Evolutionary conservation across 2,888 invertebrate genomes (phyloP).

Genomic region (Diachrysia chrysitis): DNA sequence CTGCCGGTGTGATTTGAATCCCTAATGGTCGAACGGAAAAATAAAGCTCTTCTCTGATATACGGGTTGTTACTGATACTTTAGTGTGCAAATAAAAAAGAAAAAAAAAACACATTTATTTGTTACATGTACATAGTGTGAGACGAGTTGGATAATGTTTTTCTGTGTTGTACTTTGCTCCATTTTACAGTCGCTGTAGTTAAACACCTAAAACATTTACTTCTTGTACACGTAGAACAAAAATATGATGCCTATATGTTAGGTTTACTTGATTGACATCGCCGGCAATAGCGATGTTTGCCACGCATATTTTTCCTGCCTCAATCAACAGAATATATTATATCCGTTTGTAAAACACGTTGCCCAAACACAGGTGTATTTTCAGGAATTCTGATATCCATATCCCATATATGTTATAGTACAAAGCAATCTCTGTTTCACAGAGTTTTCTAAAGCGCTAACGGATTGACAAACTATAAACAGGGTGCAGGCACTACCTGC

Average conservation of each 20-base stretch:
- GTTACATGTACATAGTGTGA: not conserved
- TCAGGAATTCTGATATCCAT: not conserved
- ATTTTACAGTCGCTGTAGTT: too few relatives aligned
- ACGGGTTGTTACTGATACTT: slow-evolving; percentile 20
- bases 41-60: slow-evolving; percentile 31
- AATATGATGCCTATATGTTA: not conserved
- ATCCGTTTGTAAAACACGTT: not conserved
- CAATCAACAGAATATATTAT: slow-evolving; percentile 39
- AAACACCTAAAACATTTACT: too few relatives aligned
- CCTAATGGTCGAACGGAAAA: slow-evolving; percentile 67
- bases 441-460: not conserved
- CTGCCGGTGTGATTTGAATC: slow-evolving; percentile 79
- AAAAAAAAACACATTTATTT: not conserved
- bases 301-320: slow-evolving; percentile 24
- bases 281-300: not conserved
- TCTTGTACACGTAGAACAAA: not conserved
- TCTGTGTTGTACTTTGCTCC: not conserved
- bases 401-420: not conserved
- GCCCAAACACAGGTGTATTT: not conserved
- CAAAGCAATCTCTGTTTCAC: not conserved
- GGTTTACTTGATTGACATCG: not conserved
- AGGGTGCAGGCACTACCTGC: slow-evolving; percentile 19
- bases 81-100: not conserved
- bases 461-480: slow-evolving; percentile 29
- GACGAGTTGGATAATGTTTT: not conserved